Base-by-base conservation (phyloP, 2,113 vertebrate species). In the Nothobranchius kuhntae region DNA sequence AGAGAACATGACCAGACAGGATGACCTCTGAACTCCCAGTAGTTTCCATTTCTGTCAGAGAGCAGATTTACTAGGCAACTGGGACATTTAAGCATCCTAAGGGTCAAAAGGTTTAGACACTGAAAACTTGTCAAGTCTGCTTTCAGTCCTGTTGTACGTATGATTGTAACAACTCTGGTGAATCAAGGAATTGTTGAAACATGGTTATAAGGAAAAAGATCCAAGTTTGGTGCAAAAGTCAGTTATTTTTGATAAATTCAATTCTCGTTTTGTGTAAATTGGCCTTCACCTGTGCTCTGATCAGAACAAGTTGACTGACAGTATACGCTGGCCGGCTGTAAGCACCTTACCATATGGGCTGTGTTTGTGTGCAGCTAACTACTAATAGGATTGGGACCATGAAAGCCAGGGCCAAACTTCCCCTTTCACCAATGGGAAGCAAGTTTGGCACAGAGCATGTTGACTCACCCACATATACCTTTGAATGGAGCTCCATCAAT, bases 321-420 rank as follows among this genome's bases (percentile, higher is more conserved):
- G 68, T 67, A 30, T 61, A 62, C 17, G 3, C 48, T 53, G 75
- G 42, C 71, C 75, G 17, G 57, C 72, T 2, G n/a, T 84, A 79
- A 92, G 80, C 75, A 68, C 71, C 83, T 81, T 77, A 85, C 80
- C 90, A 91, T 89, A 86, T 90, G 88, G 71, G 64, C 68, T 72
- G 66, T 61, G 73, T 79, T 73, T 78, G 66, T 88, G 86, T 86
- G 68, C 71, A 11, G 44, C 71, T 77, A 79, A 82, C 75, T 82
- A 75, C 72, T 86, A 88, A 90, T 86, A 81, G 81, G 87, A 89
- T 91, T 84, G 83, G 69, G 70, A 83, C 68, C 65, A 60, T 55
- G 62, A 61, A 73, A 83, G 75, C 77, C 64, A 56, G 48, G 44
- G 65, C 78, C 78, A 82, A 82, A 71, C 73, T 51, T 44, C 35